phyloP scores from a whole-genome alignment of 2,113 vertebrate genomes.

The Oreocharis arfaki region DNA sequence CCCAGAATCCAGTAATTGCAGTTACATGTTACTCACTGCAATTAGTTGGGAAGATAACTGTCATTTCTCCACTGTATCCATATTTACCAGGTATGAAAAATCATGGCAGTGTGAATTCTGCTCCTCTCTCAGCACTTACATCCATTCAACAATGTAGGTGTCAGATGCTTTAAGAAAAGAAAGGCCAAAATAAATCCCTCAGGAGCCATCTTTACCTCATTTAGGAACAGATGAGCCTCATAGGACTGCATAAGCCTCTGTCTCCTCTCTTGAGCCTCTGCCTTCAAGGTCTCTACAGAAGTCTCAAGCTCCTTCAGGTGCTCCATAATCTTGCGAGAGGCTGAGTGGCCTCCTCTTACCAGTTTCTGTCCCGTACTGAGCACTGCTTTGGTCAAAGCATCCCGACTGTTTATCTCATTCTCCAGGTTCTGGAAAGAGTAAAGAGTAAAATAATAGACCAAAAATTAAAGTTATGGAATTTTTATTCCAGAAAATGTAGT shows the following conservation, averaged over 20 bases:
- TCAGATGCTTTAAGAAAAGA: not conserved
- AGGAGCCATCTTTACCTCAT: conserved; percentile 71
- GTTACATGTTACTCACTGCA: not conserved
- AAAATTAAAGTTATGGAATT: not conserved
- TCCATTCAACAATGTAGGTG: not conserved
- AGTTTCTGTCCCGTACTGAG: conserved; percentile 79
- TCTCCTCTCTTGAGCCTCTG: conserved; percentile 66
- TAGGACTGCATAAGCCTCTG: conserved; percentile 75
- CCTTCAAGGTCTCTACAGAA: conserved; percentile 69
- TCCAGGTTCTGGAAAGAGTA: conserved; percentile 73
- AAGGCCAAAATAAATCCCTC: not conserved
- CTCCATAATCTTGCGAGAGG: conserved; percentile 72
- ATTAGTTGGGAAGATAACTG: not conserved
- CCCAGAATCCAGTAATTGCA: not conserved
- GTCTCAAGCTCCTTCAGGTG: conserved; percentile 75
- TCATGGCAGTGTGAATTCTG: not conserved
- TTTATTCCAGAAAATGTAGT: not conserved
- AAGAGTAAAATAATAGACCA: not conserved
- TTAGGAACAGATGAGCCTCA: conserved; percentile 77
- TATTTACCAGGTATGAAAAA: not conserved
- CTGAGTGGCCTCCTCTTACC: conserved; percentile 76
- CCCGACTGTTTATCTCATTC: conserved; percentile 78
- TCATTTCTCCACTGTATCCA: not conserved
- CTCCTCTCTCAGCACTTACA: not conserved
- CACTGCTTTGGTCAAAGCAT: conserved; percentile 75